Percentiles rank a stretch among this genome's conserved stretches.
Conservation (phyloP, 2,797 vertebrate species). For the Sebastes aleutianus region DNA sequence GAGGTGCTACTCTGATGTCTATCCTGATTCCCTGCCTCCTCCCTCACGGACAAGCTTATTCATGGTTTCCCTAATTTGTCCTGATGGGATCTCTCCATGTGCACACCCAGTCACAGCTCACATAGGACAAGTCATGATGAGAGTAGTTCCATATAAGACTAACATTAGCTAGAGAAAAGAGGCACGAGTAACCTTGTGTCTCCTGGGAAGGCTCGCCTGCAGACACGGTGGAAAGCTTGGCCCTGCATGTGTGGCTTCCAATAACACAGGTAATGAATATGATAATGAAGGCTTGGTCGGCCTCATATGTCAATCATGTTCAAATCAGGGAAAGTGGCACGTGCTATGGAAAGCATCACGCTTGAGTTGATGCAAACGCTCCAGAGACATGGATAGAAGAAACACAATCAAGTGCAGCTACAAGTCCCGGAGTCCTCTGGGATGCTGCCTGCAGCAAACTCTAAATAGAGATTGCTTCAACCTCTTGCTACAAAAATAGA, state of each 20-base stretch:
- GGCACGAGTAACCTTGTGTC: conserved; percentile 1
- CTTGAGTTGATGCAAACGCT: conserved; percentile 58
- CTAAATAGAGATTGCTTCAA: conserved; percentile 47
- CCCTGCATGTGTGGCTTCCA: conserved; percentile 47
- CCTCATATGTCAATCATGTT: conserved; percentile 52
- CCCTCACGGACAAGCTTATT: conserved; percentile 49
- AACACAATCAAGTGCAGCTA: conserved; percentile 58
- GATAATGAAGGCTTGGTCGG: conserved; percentile 60
- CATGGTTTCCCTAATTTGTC: conserved; percentile 50
- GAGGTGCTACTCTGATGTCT: conserved; percentile 29
- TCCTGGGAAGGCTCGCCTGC: conserved; percentile 26
- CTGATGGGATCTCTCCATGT: conserved; percentile 48
- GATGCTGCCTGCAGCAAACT: conserved; percentile 36
- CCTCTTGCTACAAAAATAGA: conserved; percentile 35
- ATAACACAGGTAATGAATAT: conserved; percentile 74
- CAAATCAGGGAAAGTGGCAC: conserved; percentile 46
- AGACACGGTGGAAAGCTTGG: conserved; percentile 17
- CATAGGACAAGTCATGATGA: conserved; percentile 43
- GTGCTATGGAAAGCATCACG: conserved; percentile 38
- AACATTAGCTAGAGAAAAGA: conserved; percentile 41
- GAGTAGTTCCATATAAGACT: conserved; percentile 24
- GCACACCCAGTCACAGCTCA: conserved; percentile 17
- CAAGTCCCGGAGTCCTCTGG: conserved; percentile 44
- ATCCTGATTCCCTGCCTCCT: conserved; percentile 48
- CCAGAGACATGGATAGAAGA: conserved; percentile 56